Evolutionary conservation across 2,888 invertebrate genomes (phyloP).

Genomic region (Drosophila niveifrons): DNA sequence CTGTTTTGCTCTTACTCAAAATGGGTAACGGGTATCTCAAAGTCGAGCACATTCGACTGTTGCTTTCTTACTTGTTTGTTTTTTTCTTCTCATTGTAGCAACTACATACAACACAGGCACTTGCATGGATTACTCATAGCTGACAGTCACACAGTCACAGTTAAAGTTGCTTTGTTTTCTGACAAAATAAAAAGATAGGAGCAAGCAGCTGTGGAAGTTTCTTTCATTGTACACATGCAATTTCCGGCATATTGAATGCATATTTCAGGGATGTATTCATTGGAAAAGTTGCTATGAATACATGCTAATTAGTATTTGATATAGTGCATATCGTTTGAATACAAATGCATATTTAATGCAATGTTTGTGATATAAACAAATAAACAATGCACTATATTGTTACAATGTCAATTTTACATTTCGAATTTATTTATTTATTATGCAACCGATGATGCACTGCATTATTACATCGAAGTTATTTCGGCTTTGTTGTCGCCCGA

Average conservation of each 20-base stretch:
- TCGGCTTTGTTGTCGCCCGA: background rate
- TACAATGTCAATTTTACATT: slow-evolving; percentile 10
- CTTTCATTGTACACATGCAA: slow-evolving; percentile 1
- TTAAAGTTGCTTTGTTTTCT: slow-evolving; percentile 19
- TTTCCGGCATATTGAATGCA: slow-evolving; percentile 11
- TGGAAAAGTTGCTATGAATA: background rate
- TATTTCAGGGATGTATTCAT: background rate
- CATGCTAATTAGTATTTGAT: slow-evolving; percentile 10
- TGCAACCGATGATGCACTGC: background rate
- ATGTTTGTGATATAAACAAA: slow-evolving; percentile 10
- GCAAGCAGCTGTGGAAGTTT: background rate
- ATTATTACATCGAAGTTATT: slow-evolving; percentile 1
- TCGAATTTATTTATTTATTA: slow-evolving; percentile 13
- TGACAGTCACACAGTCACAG: slow-evolving; percentile 4
- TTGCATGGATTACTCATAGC: slow-evolving; percentile 11
- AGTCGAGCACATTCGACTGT: no score
- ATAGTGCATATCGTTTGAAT: background rate
- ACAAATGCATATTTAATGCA: slow-evolving; percentile 5
- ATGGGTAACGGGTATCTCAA: no score
- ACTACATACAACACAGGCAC: slow-evolving; percentile 16
- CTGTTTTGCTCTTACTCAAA: no score
- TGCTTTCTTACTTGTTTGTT: background rate
- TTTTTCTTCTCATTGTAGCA: slow-evolving; percentile 28
- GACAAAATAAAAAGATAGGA: background rate
- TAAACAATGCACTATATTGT: slow-evolving; percentile 10